These are phyloP conservation scores for Drosophila lacteicornis DNA, from an alignment of 1,140 invertebrate genomes.

Conservation along the genomic window DNA sequence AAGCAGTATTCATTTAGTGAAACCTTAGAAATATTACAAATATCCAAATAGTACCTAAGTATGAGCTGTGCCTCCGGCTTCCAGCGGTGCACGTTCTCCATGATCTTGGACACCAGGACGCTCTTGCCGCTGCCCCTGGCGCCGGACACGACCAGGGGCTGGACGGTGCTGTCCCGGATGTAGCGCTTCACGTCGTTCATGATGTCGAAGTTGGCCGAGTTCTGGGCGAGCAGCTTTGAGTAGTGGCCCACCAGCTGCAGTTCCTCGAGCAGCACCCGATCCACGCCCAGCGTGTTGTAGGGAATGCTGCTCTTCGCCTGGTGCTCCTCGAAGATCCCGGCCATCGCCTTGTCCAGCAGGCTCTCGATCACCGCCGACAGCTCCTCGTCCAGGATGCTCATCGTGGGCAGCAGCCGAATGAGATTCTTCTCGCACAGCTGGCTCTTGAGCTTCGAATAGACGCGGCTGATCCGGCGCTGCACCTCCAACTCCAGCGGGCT, in stretches of 20 bases:
- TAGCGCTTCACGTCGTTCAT: slow-evolving; percentile 90
- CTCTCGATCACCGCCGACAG: slow-evolving; percentile 87
- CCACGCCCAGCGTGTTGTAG: slow-evolving; percentile 83
- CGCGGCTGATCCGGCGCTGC: slow-evolving; percentile 88
- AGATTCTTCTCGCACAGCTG: slow-evolving; percentile 88
- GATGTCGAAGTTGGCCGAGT: slow-evolving; percentile 84
- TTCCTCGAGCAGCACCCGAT: slow-evolving; percentile 78
- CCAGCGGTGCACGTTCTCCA: slow-evolving; percentile 89
- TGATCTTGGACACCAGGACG: slow-evolving; percentile 90
- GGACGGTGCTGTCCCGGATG: slow-evolving; percentile 87
- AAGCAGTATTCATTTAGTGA: neutral
- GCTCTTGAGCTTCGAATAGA: slow-evolving; percentile 90
- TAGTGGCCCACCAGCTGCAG: slow-evolving; percentile 89
- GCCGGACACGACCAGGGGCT: slow-evolving; percentile 91
- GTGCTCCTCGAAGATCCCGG: slow-evolving; percentile 87
- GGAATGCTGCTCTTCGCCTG: slow-evolving; percentile 83
- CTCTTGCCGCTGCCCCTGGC: slow-evolving; percentile 93
- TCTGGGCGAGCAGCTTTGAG: slow-evolving; percentile 81
- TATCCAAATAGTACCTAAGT: slow-evolving; percentile 60
- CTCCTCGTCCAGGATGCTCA: slow-evolving; percentile 88
- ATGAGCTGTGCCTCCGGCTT: slow-evolving; percentile 86
- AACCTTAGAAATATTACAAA: too few species aligned
- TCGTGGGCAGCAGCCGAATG: slow-evolving; percentile 87
- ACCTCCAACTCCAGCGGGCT: slow-evolving; percentile 86
- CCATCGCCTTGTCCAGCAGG: slow-evolving; percentile 84